Percentiles rank a stretch among this genome's conserved stretches.
These are phyloP conservation scores for Spodoptera litura DNA, from an alignment of 1,140 invertebrate genomes.

Conservation along the genomic window DNA sequence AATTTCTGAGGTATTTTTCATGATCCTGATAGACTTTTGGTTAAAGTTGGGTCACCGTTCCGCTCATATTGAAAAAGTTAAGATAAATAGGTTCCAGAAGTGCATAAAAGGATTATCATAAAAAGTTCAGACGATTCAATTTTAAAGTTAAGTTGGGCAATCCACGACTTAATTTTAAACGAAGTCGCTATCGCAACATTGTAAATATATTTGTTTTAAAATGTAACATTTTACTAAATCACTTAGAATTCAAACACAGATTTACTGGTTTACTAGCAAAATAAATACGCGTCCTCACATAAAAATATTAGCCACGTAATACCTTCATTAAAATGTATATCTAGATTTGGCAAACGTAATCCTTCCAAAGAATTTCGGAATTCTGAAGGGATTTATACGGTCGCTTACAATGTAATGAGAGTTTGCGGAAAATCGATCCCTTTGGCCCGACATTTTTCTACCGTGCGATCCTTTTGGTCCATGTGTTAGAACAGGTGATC, in stretches of 20 bases:
- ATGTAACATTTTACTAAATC: no score
- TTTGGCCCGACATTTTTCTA: conserved; percentile 43
- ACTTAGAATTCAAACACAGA: no score
- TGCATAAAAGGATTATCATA: no score
- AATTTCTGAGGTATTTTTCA: not conserved
- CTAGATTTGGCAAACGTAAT: conserved; percentile 30
- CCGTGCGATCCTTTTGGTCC: not conserved
- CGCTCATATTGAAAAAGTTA: no score
- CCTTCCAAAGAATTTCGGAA: conserved; percentile 39
- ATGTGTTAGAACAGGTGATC: conserved; percentile 46
- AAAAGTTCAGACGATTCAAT: no score
- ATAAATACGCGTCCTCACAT: not conserved
- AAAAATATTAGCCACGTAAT: conserved; percentile 16
- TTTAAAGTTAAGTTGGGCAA: no score
- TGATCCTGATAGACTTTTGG: not conserved
- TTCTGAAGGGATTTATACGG: conserved; percentile 41
- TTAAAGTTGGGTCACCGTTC: no score
- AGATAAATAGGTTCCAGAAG: no score
- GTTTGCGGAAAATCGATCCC: conserved; percentile 38
- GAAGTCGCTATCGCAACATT: no score
- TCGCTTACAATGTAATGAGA: conserved; percentile 42
- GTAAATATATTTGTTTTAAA: no score
- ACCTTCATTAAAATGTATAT: conserved; percentile 39
- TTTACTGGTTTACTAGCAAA: no score
- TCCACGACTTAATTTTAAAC: no score